Percentiles rank a stretch among this genome's conserved stretches.
Evolutionary conservation across 2,113 vertebrate genomes (phyloP).

Genomic region (Cyanocitta stelleri): DNA sequence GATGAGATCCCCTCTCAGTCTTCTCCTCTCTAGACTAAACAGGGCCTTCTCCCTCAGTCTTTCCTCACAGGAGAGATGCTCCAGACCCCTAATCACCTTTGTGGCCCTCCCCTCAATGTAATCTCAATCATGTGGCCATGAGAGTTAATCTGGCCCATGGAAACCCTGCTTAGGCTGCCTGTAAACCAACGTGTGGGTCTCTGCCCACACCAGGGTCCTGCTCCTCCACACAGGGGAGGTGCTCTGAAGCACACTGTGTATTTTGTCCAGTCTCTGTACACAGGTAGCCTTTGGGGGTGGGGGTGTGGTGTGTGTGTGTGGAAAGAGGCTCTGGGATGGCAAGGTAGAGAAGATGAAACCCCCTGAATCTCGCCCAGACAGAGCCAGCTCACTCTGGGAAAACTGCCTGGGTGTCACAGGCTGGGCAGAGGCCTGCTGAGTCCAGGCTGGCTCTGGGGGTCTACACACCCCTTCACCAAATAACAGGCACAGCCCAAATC

Average conservation of each 20-base stretch:
- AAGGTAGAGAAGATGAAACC: neutral
- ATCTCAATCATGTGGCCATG: neutral
- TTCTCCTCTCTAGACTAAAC: neutral
- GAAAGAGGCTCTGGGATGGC: neutral
- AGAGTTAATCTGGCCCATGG: neutral
- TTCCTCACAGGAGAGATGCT: neutral
- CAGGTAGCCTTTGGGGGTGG: neutral
- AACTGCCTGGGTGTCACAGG: fast-evolving
- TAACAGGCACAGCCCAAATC: neutral
- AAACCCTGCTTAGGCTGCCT: neutral
- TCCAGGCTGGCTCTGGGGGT: neutral
- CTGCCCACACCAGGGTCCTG: neutral
- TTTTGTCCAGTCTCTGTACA: neutral
- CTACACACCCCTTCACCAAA: neutral
- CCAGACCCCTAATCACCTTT: neutral
- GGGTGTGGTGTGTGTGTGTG: neutral
- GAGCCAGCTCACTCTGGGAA: neutral
- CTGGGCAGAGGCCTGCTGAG: neutral
- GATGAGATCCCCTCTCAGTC: neutral
- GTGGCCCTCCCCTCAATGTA: neutral
- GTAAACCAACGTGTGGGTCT: too few species aligned
- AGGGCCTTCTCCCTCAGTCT: neutral
- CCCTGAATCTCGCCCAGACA: neutral
- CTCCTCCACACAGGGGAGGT: neutral
- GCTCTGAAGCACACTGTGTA: neutral